Conservation (phyloP, 23 tunicate genomes). For the Ascidia mentula region DNA sequence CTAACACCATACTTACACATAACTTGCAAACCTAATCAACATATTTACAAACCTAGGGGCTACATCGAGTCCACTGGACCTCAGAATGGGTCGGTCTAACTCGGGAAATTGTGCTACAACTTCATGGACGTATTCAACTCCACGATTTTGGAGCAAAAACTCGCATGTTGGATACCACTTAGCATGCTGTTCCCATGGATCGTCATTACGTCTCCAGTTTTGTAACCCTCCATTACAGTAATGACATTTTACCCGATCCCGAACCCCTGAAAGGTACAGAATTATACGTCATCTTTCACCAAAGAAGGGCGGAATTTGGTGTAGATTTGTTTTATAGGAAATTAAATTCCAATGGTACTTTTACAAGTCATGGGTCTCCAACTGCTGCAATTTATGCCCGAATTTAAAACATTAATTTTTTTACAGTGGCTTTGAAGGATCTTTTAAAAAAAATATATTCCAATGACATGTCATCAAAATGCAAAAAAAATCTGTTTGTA, state of each 20-base stretch:
- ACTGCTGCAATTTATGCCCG: too few species aligned
- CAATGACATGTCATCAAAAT: too few species aligned
- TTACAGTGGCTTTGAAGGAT: too few species aligned
- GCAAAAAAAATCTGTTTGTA: too few species aligned
- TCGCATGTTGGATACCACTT: neutral
- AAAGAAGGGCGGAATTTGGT: neutral
- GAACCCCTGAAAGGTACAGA: constrained; percentile 8
- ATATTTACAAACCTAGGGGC: neutral
- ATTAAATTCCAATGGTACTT: too few species aligned
- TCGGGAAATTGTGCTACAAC: neutral
- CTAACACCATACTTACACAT: neutral
- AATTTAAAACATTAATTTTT: too few species aligned
- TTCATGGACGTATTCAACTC: neutral
- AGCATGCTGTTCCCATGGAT: constrained; percentile 25
- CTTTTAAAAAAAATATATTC: too few species aligned
- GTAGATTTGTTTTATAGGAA: too few species aligned
- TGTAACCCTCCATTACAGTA: constrained; percentile 46
- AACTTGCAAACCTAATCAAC: neutral
- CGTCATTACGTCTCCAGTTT: constrained; percentile 44
- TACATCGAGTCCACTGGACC: neutral
- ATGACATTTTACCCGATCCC: constrained; percentile 46
- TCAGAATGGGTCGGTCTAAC: neutral
- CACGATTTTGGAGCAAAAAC: neutral
- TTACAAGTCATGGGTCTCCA: too few species aligned
- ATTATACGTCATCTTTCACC: too few species aligned